Evolutionary conservation across 2,888 invertebrate species (phyloP).

Genomic region (Archips crataeganus): DNA sequence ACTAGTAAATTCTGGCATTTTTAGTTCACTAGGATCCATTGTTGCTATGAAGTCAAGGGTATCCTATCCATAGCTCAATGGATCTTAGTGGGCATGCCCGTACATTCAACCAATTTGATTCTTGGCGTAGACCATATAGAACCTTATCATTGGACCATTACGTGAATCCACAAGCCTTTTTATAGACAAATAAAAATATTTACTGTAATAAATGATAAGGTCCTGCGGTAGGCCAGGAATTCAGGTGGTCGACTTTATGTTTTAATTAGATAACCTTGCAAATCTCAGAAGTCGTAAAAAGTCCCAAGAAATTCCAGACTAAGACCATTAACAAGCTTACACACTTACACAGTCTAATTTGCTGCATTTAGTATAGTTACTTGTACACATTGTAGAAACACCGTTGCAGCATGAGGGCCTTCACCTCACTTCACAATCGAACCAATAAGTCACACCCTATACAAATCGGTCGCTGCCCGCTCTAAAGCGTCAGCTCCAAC

Average conservation of each 20-base stretch:
- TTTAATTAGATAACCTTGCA: background rate
- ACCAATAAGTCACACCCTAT: constrained; percentile 11
- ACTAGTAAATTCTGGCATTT: too few species aligned
- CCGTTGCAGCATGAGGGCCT: constrained; percentile 7
- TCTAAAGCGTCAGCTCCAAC: constrained; percentile 1
- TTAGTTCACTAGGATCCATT: too few species aligned
- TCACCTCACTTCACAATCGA: constrained; percentile 9
- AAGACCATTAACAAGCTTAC: background rate
- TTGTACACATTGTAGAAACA: background rate
- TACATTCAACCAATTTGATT: too few species aligned
- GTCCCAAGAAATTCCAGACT: background rate
- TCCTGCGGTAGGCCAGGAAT: too few species aligned
- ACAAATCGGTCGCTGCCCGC: constrained; percentile 11
- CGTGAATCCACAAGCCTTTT: too few species aligned
- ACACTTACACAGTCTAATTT: background rate
- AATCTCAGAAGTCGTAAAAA: background rate
- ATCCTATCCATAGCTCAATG: too few species aligned
- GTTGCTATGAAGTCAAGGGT: too few species aligned
- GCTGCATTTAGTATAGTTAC: background rate
- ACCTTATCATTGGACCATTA: too few species aligned
- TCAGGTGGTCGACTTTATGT: background rate
- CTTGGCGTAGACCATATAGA: too few species aligned
- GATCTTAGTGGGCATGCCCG: too few species aligned
- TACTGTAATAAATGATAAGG: too few species aligned
- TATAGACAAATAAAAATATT: too few species aligned